Percentiles rank a stretch among this genome's conserved stretches.
Evolutionary conservation across 2,888 invertebrate species (phyloP).

Genomic region (Trichogramma evanescens): DNA sequence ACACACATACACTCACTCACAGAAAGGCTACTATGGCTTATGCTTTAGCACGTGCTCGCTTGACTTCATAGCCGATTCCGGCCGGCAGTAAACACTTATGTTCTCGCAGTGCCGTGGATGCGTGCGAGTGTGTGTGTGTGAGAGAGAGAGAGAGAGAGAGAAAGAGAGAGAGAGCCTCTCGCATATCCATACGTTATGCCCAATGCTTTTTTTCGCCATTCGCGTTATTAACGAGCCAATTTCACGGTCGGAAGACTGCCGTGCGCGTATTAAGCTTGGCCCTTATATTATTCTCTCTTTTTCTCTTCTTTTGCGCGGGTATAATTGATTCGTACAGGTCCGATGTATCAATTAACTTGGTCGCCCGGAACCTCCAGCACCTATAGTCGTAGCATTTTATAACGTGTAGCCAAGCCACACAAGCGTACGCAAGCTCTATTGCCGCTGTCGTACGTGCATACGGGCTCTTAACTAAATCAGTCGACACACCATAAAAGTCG

Average conservation of each 20-base stretch:
- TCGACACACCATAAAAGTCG: constrained; percentile 31
- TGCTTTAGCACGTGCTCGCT: no score
- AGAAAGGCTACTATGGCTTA: no score
- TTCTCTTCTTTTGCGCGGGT: not conserved
- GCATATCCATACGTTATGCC: not conserved
- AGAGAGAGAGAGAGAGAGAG: no score
- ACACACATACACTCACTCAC: not conserved
- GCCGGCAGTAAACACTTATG: not conserved
- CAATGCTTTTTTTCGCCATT: constrained; percentile 8
- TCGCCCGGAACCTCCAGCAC: constrained; percentile 6
- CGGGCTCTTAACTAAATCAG: constrained; percentile 26
- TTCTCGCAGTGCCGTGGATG: no score
- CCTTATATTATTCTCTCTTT: not conserved
- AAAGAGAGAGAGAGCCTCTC: no score
- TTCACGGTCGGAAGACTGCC: constrained; percentile 17
- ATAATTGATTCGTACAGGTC: constrained; percentile 25
- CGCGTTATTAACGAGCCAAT: constrained; percentile 22
- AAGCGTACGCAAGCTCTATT: not conserved
- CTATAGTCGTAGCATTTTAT: no score
- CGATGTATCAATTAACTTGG: constrained; percentile 25
- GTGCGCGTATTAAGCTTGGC: not conserved
- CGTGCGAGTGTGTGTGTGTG: no score
- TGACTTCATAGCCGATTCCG: not conserved
- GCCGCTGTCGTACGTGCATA: not conserved
- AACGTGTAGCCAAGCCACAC: not conserved